A percentile compares a stretch with the other conserved stretches of the same genome.
phyloP scores from a whole-genome alignment of 2,113 vertebrate species.

The Dolichotis patagonum region DNA sequence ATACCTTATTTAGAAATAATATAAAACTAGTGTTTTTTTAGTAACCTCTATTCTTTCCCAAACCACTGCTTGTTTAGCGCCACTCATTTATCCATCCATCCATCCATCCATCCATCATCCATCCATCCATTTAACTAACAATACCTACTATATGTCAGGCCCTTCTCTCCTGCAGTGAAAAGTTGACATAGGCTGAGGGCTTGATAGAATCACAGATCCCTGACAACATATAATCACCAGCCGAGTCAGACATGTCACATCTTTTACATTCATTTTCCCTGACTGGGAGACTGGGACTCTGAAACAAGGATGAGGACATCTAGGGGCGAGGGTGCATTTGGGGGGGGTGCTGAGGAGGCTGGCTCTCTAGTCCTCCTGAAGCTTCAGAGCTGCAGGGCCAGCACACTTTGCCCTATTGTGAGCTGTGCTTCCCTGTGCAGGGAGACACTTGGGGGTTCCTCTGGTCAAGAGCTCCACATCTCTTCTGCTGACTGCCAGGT shows the following conservation, averaged over 20 bases:
- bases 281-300: not conserved
- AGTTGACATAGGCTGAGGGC: not conserved
- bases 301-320: not conserved
- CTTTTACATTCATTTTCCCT: not conserved
- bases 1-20: constrained; percentile 11
- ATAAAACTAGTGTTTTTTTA: not conserved
- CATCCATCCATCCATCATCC: not conserved
- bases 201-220: not conserved
- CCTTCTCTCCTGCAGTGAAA: not conserved
- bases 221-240: not conserved
- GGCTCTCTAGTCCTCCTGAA: not conserved
- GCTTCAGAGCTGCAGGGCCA: not conserved
- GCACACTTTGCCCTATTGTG: not conserved
- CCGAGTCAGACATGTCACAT: not conserved
- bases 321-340: too few species aligned
- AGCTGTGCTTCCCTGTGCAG: not conserved
- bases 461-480: not conserved
- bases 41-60: not conserved
- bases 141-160: not conserved
- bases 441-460: not conserved
- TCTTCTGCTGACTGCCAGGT: not conserved
- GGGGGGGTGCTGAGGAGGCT: not conserved
- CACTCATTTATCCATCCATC: not conserved
- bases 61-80: not conserved
- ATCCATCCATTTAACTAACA: not conserved